Evolutionary conservation across 2,113 vertebrate genomes (phyloP).

Genomic region (Platysteira castanea): DNA sequence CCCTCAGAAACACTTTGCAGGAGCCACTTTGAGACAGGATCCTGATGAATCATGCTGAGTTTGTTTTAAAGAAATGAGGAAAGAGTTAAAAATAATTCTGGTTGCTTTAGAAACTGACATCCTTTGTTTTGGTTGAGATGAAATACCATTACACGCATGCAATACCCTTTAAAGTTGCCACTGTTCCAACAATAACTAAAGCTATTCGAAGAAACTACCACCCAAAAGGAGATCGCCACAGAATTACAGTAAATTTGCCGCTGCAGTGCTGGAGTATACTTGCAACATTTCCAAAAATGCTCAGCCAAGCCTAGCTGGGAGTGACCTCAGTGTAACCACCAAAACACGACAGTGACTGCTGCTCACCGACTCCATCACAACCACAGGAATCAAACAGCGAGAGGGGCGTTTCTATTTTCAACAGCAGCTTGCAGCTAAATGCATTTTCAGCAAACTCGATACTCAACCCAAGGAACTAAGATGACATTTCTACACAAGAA

Average conservation of each 20-base stretch:
- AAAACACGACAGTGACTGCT: not conserved
- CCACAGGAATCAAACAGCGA: not conserved
- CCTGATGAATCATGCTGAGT: not conserved
- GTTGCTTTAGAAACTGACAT: constrained; percentile 45
- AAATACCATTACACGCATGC: constrained; percentile 16
- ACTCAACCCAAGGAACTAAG: not conserved
- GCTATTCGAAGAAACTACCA: constrained; percentile 46
- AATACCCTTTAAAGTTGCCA: constrained; percentile 32
- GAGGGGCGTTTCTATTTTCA: not conserved
- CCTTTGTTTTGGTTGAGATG: constrained; percentile 42
- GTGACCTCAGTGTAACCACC: not conserved
- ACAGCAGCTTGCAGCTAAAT: not conserved
- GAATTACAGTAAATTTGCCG: not conserved
- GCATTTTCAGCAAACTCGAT: not conserved
- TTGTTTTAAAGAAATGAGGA: constrained; percentile 19
- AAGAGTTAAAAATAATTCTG: constrained; percentile 50
- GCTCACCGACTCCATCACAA: not conserved
- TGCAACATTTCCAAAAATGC: not conserved
- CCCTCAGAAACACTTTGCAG: not conserved
- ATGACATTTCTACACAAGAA: not conserved
- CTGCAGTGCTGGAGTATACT: not conserved
- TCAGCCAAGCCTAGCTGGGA: not conserved
- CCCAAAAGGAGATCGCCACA: not conserved
- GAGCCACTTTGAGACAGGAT: not conserved
- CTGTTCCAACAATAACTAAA: constrained; percentile 47